Percentiles rank a stretch among this genome's conserved stretches.
These are phyloP conservation scores for Cirrhinus mrigala DNA, from an alignment of 2,797 vertebrate genomes.

Conservation along the genomic window DNA sequence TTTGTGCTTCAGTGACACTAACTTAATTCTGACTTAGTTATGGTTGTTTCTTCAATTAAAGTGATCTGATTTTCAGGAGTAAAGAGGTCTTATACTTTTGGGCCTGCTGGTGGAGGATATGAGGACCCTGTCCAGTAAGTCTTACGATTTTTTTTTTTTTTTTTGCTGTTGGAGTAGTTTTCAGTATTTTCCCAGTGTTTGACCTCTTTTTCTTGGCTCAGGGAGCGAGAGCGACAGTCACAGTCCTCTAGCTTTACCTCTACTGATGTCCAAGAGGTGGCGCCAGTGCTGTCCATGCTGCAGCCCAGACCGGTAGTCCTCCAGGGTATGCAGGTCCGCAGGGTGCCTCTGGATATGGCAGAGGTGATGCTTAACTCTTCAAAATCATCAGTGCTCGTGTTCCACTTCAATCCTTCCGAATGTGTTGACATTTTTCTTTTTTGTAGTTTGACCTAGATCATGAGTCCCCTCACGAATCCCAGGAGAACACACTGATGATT, in stretches of 20 bases:
- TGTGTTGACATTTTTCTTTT: background rate
- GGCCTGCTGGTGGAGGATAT: constrained; percentile 88
- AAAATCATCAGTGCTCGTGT: background rate
- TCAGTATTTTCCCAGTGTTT: background rate
- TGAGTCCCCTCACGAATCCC: constrained; percentile 91
- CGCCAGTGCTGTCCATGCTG: constrained; percentile 82
- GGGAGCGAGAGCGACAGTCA: constrained; percentile 90
- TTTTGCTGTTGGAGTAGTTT: background rate
- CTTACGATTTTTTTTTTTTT: background rate
- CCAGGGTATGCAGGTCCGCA: constrained; percentile 94
- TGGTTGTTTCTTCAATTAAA: constrained; percentile 7
- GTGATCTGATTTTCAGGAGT: constrained; percentile 77
- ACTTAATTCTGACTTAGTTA: constrained; percentile 14
- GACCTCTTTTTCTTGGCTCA: constrained; percentile 56
- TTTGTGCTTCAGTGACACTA: background rate
- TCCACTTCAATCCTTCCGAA: background rate
- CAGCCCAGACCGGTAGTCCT: constrained; percentile 87
- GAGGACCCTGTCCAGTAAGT: constrained; percentile 90
- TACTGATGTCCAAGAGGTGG: constrained; percentile 86
- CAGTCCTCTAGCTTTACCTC: constrained; percentile 94
- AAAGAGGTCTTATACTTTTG: constrained; percentile 91
- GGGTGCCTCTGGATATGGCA: constrained; percentile 89
- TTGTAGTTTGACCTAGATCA: constrained; percentile 90
- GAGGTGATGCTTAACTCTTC: constrained; percentile 80
- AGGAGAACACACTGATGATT: constrained; percentile 93